Conservation (phyloP, 2,797 vertebrate species). For the Cichlasoma orientale region DNA sequence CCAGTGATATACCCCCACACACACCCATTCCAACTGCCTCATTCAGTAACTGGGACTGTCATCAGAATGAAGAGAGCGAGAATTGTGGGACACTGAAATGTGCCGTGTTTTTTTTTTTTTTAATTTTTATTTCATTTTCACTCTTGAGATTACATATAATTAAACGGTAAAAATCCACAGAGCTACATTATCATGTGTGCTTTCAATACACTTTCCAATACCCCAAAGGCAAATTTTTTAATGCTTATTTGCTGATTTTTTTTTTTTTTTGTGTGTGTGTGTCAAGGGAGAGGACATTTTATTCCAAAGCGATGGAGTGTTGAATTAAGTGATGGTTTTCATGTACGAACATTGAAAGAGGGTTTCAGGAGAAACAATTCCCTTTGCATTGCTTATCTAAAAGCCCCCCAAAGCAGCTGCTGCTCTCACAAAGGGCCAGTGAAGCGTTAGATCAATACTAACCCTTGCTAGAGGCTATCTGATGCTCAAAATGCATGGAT, state of each 20-base stretch:
- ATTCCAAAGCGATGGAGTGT: conserved; percentile 74
- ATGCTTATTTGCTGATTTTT: conserved; percentile 70
- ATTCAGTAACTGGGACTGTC: conserved; percentile 33
- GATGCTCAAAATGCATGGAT: conserved; percentile 82
- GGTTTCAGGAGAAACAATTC: conserved; percentile 73
- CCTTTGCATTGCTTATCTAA: conserved; percentile 81
- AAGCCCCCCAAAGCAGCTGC: conserved; percentile 81
- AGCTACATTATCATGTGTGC: conserved; percentile 52
- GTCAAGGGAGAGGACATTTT: conserved; percentile 71
- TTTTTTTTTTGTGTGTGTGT: conserved; percentile 28
- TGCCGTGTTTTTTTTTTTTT: conserved; percentile 48
- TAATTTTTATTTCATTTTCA: conserved; percentile 52
- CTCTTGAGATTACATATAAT: conserved; percentile 66
- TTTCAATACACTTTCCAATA: conserved; percentile 55
- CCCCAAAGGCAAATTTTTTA: conserved; percentile 68
- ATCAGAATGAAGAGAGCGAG: conserved; percentile 17
- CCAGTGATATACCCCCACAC: conserved; percentile 16
- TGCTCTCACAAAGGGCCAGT: conserved; percentile 79
- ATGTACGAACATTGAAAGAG: conserved; percentile 65
- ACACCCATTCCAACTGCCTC: conserved; percentile 36
- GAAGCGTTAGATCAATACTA: conserved; percentile 85
- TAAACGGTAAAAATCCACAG: conserved; percentile 58
- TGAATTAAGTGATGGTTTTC: conserved; percentile 78
- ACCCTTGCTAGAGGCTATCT: conserved; percentile 82
- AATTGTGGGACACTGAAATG: conserved; percentile 43